Evolutionary conservation across 2,888 invertebrate genomes (phyloP).

Genomic region (Machimus atricapillus): DNA sequence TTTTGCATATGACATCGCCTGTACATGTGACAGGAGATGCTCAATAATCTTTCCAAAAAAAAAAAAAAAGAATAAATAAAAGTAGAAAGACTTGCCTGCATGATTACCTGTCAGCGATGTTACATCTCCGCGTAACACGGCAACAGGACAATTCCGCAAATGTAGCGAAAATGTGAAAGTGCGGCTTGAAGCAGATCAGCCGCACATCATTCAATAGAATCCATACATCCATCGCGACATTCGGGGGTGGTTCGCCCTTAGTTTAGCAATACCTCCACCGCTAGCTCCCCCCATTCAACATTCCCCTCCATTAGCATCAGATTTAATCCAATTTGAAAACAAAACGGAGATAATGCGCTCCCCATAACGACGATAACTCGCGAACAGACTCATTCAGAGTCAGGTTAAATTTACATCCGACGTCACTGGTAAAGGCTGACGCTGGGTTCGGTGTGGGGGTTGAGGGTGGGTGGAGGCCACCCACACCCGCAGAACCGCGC

Average conservation of each 20-base stretch:
- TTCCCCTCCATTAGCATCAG: constrained; percentile 36
- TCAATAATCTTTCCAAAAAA: background rate
- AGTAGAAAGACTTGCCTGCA: background rate
- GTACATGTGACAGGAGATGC: background rate
- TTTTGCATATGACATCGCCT: background rate
- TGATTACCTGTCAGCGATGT: background rate
- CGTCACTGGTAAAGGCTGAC: constrained; percentile 11
- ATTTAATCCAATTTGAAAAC: constrained; percentile 40
- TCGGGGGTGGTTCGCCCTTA: background rate
- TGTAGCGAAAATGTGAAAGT: background rate
- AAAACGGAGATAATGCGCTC: constrained; percentile 35
- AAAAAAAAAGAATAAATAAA: background rate
- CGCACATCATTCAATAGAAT: constrained; percentile 17
- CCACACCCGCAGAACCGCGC: background rate
- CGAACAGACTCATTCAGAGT: constrained; percentile 32
- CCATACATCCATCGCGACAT: background rate
- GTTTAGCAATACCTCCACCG: background rate
- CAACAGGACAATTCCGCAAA: background rate
- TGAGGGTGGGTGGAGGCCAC: no score
- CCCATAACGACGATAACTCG: constrained; percentile 32
- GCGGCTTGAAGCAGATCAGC: background rate
- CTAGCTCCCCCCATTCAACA: background rate
- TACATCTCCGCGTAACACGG: background rate
- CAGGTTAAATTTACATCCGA: constrained; percentile 36
- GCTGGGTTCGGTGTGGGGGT: background rate